A percentile compares a stretch with the other conserved stretches of the same genome.
These are phyloP conservation scores for Trachythela sp. DNA, from an alignment of 64 coral and sea anemone species.

Conservation along the genomic window DNA sequence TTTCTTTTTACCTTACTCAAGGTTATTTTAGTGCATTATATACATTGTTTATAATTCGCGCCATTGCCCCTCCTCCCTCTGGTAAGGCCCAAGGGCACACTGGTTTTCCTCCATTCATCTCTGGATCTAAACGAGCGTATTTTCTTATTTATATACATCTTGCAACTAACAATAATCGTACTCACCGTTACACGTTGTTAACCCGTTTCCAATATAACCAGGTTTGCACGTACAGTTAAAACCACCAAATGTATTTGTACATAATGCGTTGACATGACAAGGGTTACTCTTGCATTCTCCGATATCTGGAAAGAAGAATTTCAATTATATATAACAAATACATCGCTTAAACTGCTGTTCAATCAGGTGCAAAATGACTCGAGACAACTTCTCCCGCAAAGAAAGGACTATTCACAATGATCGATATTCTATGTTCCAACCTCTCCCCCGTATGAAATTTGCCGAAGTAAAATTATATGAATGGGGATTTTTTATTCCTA, in stretches of 20 bases:
- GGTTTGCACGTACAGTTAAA: not conserved
- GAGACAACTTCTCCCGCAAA: too few species aligned
- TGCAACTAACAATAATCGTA: not conserved
- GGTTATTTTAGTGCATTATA: too few species aligned
- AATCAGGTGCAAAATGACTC: too few species aligned
- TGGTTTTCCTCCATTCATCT: not conserved
- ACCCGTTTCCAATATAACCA: not conserved
- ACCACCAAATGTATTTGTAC: not conserved
- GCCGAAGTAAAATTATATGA: too few species aligned
- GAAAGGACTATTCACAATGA: too few species aligned
- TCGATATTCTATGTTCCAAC: too few species aligned
- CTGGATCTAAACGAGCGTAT: not conserved
- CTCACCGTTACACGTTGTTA: not conserved
- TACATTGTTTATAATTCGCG: too few species aligned
- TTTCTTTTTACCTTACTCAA: too few species aligned
- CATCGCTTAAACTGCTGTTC: not conserved
- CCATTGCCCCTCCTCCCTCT: too few species aligned
- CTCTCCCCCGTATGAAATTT: too few species aligned
- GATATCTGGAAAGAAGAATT: not conserved
- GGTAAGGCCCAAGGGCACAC: too few species aligned
- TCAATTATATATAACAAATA: not conserved
- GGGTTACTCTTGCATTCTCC: constrained; percentile 6
- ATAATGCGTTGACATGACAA: not conserved
- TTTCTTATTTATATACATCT: not conserved
- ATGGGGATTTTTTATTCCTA: too few species aligned